Conservation (phyloP, 2,888 invertebrate species). For the Drosophila longiperda region DNA sequence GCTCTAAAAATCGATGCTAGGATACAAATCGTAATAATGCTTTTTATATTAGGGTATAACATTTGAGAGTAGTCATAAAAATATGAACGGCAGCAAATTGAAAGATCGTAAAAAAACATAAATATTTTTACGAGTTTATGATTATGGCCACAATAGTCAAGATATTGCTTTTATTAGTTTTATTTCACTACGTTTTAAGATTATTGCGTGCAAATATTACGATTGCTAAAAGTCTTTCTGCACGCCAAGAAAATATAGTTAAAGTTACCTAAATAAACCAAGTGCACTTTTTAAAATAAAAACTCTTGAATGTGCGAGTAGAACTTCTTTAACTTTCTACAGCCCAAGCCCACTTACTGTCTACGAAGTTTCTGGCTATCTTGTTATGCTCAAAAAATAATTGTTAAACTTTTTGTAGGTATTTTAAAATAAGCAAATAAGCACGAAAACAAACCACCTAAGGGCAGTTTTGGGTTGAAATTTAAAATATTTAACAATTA, state of each 20-base stretch:
- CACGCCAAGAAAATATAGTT: not conserved
- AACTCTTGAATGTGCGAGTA: not conserved
- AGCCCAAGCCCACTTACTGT: not conserved
- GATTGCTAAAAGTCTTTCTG: not conserved
- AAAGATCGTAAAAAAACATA: slow-evolving; percentile 51
- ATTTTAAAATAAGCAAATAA: not conserved
- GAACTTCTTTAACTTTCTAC: not conserved
- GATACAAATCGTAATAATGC: slow-evolving; percentile 27
- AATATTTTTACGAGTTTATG: slow-evolving; percentile 41
- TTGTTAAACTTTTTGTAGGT: not conserved
- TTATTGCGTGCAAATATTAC: slow-evolving; percentile 1
- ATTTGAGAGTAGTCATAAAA: slow-evolving; percentile 38
- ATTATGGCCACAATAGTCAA: slow-evolving; percentile 24
- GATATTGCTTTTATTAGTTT: slow-evolving; percentile 10
- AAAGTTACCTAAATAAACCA: not conserved
- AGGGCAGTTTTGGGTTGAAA: not conserved
- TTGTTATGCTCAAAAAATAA: not conserved
- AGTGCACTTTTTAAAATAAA: not conserved
- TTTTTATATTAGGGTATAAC: slow-evolving; percentile 24
- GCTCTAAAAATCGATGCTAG: slow-evolving; percentile 25
- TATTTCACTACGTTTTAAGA: not conserved
- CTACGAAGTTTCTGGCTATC: not conserved
- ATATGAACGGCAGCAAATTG: slow-evolving; percentile 48
- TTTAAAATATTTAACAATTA: not conserved
- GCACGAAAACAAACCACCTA: not conserved